A percentile compares a stretch with the other conserved stretches of the same genome.
These are phyloP conservation scores for Meloidogyne floridensis DNA, from an alignment of 1,140 invertebrate genomes.

Conservation along the genomic window DNA sequence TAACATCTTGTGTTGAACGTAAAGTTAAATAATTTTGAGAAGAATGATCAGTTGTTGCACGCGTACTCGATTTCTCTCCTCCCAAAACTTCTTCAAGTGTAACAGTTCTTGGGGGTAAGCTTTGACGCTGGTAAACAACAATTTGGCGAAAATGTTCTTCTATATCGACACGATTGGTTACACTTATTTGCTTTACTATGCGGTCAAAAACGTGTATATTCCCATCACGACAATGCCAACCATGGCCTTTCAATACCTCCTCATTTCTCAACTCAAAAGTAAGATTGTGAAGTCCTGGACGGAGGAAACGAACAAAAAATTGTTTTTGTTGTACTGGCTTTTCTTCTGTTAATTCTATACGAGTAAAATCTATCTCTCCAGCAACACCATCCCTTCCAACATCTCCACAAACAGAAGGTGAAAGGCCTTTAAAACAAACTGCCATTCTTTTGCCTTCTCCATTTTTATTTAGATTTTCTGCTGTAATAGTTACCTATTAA, in stretches of 20 bases:
- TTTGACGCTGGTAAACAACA: slow-evolving; percentile 32
- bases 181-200: slow-evolving; percentile 36
- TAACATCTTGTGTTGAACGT: slow-evolving; percentile 23
- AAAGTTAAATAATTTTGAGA: not conserved
- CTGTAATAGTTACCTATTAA: not conserved
- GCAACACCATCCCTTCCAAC: slow-evolving; percentile 38
- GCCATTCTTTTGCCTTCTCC: slow-evolving; percentile 37
- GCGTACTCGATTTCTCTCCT: not conserved
- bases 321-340: slow-evolving; percentile 33
- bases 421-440: slow-evolving; percentile 47
- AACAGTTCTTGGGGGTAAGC: not conserved
- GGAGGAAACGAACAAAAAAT: slow-evolving; percentile 47
- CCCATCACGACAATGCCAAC: slow-evolving; percentile 43
- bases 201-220: slow-evolving; percentile 28
- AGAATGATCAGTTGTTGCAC: not conserved
- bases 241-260: slow-evolving; percentile 29
- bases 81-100: not conserved
- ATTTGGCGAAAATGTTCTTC: slow-evolving; percentile 52
- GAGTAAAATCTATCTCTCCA: slow-evolving; percentile 43
- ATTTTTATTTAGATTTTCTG: slow-evolving; percentile 20
- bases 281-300: slow-evolving; percentile 40
- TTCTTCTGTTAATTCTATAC: slow-evolving; percentile 28
- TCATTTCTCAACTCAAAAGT: slow-evolving; percentile 48
- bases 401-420: slow-evolving; percentile 50
- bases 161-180: slow-evolving; percentile 40